phyloP scores from a whole-genome alignment of 2,888 invertebrate genomes.

The Caenorhabditis imperialis region DNA sequence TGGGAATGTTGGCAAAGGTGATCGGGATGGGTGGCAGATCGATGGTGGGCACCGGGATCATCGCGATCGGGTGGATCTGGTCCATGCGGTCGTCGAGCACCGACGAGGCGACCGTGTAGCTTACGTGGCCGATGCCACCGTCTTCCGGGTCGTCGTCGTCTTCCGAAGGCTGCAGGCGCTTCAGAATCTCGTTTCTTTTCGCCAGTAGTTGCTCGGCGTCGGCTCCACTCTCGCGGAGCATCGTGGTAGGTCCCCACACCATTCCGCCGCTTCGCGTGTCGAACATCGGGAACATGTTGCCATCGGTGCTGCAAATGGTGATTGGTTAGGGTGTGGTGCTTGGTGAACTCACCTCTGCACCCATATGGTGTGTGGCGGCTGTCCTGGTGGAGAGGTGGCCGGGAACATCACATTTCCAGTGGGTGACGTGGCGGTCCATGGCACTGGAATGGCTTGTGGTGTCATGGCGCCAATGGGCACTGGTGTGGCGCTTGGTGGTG shows the following conservation, averaged over 20 bases:
- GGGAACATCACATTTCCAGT: slow-evolving; percentile 48
- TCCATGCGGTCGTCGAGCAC: slow-evolving; percentile 67
- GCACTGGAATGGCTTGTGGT: slow-evolving; percentile 20
- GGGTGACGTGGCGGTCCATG: slow-evolving; percentile 37
- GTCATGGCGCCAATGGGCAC: slow-evolving; percentile 25
- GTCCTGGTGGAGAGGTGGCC: slow-evolving; percentile 39
- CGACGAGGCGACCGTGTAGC: slow-evolving; percentile 74
- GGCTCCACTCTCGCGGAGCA: slow-evolving; percentile 40
- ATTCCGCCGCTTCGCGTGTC: slow-evolving; percentile 22
- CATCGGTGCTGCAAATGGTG: slow-evolving; percentile 33
- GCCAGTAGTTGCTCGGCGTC: slow-evolving; percentile 68
- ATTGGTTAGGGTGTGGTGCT: background rate
- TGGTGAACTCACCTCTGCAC: slow-evolving; percentile 37
- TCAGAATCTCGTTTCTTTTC: slow-evolving; percentile 67
- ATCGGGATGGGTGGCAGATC: slow-evolving; percentile 71
- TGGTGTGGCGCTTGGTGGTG: slow-evolving; percentile 25
- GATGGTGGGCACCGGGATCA: slow-evolving; percentile 44
- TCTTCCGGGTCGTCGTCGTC: slow-evolving; percentile 63
- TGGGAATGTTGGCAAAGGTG: slow-evolving; percentile 55
- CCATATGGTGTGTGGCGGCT: slow-evolving; percentile 40
- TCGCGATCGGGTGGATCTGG: slow-evolving; percentile 33
- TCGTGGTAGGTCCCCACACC: slow-evolving; percentile 43
- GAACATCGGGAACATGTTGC: slow-evolving; percentile 34
- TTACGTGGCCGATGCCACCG: slow-evolving; percentile 71
- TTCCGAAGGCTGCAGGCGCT: slow-evolving; percentile 52